Evolutionary conservation across 1,140 invertebrate genomes (phyloP).

Genomic region (Drosophila truncata): DNA sequence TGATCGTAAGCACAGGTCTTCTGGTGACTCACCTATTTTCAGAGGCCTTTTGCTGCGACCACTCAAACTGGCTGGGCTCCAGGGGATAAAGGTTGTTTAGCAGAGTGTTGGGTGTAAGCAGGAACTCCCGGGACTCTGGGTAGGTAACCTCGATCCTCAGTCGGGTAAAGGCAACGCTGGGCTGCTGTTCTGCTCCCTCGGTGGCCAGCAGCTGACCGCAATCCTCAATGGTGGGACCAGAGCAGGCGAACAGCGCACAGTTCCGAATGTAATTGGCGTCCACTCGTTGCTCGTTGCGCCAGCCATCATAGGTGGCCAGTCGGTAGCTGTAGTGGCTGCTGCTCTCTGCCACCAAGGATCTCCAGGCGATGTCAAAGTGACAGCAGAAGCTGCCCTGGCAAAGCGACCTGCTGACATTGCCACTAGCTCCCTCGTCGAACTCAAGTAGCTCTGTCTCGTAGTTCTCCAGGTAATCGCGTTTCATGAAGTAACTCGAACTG

Average conservation of each 20-base stretch:
- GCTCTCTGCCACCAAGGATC: background rate
- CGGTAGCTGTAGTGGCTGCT: conserved; percentile 53
- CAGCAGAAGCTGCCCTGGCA: conserved; percentile 68
- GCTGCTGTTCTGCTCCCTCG: background rate
- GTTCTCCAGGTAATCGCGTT: conserved; percentile 61
- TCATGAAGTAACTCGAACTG: conserved; percentile 45
- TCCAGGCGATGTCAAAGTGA: conserved; percentile 63
- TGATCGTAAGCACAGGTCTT: no score
- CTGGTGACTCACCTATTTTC: conserved; percentile 19
- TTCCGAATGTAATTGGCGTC: conserved; percentile 65
- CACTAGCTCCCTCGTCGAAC: background rate
- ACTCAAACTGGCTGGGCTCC: conserved; percentile 56
- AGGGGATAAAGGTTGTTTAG: conserved; percentile 63
- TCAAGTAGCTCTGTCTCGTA: conserved; percentile 40
- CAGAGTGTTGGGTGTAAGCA: conserved; percentile 63
- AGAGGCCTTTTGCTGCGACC: conserved; percentile 18
- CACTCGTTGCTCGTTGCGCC: conserved; percentile 55
- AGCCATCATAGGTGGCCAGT: conserved; percentile 66
- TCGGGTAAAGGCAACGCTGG: conserved; percentile 34
- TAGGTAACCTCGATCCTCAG: conserved; percentile 57
- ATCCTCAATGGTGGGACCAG: conserved; percentile 47
- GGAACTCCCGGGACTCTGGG: conserved; percentile 36
- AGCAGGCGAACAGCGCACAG: conserved; percentile 69
- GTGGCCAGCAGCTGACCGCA: conserved; percentile 51
- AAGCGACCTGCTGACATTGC: conserved; percentile 12